A percentile compares a stretch with the other conserved stretches of the same genome.
phyloP scores from a whole-genome alignment of 2,888 invertebrate species.

The Scrobipalpa atriplicella region DNA sequence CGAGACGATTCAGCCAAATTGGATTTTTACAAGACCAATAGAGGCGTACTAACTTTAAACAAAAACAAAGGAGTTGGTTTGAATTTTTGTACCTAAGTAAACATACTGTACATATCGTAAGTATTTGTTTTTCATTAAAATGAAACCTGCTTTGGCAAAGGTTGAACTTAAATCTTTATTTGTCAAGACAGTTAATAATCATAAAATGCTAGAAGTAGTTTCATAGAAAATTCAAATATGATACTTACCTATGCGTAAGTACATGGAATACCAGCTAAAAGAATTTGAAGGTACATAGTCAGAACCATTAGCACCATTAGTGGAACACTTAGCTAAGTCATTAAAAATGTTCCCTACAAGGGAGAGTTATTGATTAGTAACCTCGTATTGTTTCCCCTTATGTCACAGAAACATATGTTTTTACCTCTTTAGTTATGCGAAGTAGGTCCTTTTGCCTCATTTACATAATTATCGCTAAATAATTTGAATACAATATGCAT shows the following conservation, averaged over 20 bases:
- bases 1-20: constrained; percentile 53
- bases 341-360: constrained; percentile 20
- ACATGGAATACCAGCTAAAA: not conserved
- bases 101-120: too few relatives aligned
- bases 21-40: constrained; percentile 41
- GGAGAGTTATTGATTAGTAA: not conserved
- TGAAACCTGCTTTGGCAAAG: too few relatives aligned
- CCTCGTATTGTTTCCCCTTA: not conserved
- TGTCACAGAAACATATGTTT: not conserved
- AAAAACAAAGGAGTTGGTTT: not conserved
- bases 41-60: constrained; percentile 28
- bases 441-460: not conserved
- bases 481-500: constrained; percentile 1
- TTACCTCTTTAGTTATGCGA: not conserved
- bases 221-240: too few relatives aligned
- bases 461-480: constrained; percentile 4
- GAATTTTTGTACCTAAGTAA: not conserved
- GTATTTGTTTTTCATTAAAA: too few relatives aligned
- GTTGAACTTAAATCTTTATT: too few relatives aligned
- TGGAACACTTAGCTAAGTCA: constrained; percentile 10
- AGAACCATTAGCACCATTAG: constrained; percentile 8
- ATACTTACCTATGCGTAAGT: too few relatives aligned
- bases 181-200: too few relatives aligned
- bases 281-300: too few relatives aligned
- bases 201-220: too few relatives aligned